Conservation (phyloP, 2,113 vertebrate genomes). For the Raphicerus campestris region DNA sequence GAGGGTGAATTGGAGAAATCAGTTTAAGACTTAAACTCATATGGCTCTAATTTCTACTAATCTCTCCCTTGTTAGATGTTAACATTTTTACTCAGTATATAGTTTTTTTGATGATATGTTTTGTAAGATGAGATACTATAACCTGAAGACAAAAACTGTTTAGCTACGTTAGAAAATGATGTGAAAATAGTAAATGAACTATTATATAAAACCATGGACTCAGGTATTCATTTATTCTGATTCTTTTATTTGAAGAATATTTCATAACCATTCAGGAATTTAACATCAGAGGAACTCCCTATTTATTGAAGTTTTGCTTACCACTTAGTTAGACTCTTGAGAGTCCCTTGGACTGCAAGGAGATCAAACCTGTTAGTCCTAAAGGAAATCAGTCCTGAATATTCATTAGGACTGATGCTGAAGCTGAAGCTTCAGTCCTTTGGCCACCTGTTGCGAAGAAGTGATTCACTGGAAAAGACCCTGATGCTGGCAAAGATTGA, state of each 20-base stretch:
- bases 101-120: not conserved
- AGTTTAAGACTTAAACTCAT: not conserved
- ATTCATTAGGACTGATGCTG: not conserved
- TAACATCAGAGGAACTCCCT: not conserved
- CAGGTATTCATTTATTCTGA: not conserved
- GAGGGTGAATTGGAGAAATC: not conserved
- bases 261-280: slow-evolving; percentile 1
- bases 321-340: not conserved
- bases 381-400: not conserved
- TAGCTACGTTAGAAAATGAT: slow-evolving; percentile 25
- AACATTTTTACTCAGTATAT: not conserved
- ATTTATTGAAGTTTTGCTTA: not conserved
- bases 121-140: not conserved
- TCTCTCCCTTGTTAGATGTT: not conserved
- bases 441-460: not conserved
- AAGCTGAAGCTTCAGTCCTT: not conserved
- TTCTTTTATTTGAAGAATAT: slow-evolving; percentile 24
- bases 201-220: not conserved
- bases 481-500: not conserved
- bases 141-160: not conserved
- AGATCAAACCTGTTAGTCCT: not conserved
- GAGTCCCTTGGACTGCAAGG: not conserved
- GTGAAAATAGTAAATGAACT: slow-evolving; percentile 1
- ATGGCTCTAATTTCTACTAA: not conserved
- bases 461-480: not conserved